phyloP scores from a whole-genome alignment of 2,888 invertebrate species.

The Octonoba sinensis region DNA sequence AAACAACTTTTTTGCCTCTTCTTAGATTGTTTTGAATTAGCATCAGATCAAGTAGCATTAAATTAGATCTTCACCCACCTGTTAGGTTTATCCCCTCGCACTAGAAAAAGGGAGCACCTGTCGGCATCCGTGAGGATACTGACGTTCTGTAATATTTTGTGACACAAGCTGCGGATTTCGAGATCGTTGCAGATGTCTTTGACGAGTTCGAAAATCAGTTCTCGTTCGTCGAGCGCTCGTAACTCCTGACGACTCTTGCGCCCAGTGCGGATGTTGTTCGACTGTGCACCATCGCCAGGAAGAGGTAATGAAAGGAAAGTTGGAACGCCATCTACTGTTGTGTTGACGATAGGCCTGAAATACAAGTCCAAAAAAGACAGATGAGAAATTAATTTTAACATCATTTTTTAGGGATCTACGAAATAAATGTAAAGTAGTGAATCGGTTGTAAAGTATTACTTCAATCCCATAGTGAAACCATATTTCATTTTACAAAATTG shows the following conservation, averaged over 20 bases:
- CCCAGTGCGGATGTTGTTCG: constrained; percentile 6
- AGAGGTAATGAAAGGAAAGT: constrained; percentile 80
- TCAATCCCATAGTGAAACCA: too few species aligned
- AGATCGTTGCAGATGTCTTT: constrained; percentile 97
- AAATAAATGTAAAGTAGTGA: not conserved
- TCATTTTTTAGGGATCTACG: too few species aligned
- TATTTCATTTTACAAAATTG: too few species aligned
- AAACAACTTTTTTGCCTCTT: too few species aligned
- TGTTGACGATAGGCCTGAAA: constrained; percentile 84
- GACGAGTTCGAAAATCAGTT: constrained; percentile 95
- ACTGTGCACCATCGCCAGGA: constrained; percentile 79
- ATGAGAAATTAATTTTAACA: constrained; percentile 69
- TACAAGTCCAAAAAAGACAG: not conserved
- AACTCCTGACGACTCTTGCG: constrained; percentile 75
- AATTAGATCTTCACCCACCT: constrained; percentile 67
- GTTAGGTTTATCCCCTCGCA: constrained; percentile 73
- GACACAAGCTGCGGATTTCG: constrained; percentile 91
- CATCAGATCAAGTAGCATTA: constrained; percentile 24
- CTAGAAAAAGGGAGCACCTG: constrained; percentile 89
- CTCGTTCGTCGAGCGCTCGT: constrained; percentile 89
- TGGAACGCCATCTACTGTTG: constrained; percentile 90
- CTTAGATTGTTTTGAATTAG: too few species aligned
- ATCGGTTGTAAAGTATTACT: not conserved
- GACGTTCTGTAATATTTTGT: constrained; percentile 94
- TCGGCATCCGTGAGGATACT: constrained; percentile 92